Evolutionary conservation across 2,888 invertebrate species (phyloP).

Genomic region (Melanostoma scalare): DNA sequence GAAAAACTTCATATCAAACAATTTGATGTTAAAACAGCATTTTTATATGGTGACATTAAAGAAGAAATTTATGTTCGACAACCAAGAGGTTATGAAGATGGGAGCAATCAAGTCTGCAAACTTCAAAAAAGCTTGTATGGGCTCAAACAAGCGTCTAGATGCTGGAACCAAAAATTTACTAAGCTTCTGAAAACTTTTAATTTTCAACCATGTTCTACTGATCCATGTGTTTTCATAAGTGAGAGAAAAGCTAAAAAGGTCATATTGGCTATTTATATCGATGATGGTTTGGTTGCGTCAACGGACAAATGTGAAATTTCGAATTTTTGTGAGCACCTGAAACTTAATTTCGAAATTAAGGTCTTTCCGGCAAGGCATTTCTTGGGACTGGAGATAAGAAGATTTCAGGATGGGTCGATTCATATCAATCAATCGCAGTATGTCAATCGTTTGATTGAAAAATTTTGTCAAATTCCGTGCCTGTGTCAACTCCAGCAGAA

Average conservation of each 20-base stretch:
- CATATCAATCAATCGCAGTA: slow-evolving; percentile 56
- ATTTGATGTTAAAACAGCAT: slow-evolving; percentile 6
- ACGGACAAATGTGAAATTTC: slow-evolving; percentile 44
- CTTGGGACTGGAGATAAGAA: neutral
- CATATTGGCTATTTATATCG: slow-evolving; percentile 29
- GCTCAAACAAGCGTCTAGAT: slow-evolving; percentile 9
- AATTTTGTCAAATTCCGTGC: neutral
- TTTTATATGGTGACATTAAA: slow-evolving; percentile 9
- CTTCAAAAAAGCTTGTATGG: slow-evolving; percentile 72
- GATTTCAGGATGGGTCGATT: slow-evolving; percentile 36
- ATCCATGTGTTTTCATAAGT: slow-evolving; percentile 75
- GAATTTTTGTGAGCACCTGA: slow-evolving; percentile 40
- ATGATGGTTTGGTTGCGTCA: slow-evolving; percentile 13
- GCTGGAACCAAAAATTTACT: slow-evolving; percentile 15
- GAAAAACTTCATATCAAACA: slow-evolving; percentile 28
- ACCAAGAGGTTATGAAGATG: slow-evolving; percentile 44
- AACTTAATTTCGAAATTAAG: slow-evolving; percentile 48
- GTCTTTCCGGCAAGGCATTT: neutral
- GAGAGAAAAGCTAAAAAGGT: slow-evolving; percentile 36
- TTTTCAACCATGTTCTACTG: slow-evolving; percentile 50
- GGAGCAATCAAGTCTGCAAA: slow-evolving; percentile 17
- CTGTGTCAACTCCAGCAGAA: neutral
- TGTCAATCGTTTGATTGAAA: slow-evolving; percentile 9
- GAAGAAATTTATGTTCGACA: slow-evolving; percentile 32
- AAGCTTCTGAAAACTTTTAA: slow-evolving; percentile 5